Evolutionary conservation across 2,113 vertebrate genomes (phyloP).

Genomic region (Syngnathus floridae): DNA sequence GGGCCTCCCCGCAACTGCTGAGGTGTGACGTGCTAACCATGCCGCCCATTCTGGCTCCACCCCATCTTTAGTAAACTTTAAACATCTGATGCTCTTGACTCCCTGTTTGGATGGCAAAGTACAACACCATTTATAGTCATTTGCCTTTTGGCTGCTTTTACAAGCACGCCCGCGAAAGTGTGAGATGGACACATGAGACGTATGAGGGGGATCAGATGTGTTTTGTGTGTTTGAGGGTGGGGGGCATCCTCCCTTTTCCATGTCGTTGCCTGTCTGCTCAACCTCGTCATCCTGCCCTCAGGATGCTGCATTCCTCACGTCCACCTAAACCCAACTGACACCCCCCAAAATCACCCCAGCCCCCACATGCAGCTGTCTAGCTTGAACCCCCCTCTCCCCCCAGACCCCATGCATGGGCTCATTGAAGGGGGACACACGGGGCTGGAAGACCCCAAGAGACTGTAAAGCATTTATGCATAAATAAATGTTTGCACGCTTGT

Average conservation of each 20-base stretch:
- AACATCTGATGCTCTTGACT: background rate
- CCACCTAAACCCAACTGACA: slow-evolving; percentile 16
- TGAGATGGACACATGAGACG: slow-evolving; percentile 40
- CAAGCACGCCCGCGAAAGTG: slow-evolving; percentile 9
- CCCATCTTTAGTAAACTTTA: slow-evolving; percentile 7
- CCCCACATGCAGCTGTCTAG: slow-evolving; percentile 20
- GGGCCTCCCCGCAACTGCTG: slow-evolving; percentile 40
- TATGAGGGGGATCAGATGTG: slow-evolving; percentile 26
- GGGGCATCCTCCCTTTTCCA: slow-evolving; percentile 37
- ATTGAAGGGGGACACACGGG: slow-evolving; percentile 37
- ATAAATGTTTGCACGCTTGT: slow-evolving; percentile 28
- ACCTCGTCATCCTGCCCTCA: slow-evolving; percentile 39
- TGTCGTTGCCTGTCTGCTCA: slow-evolving; percentile 48
- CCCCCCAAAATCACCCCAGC: slow-evolving; percentile 9
- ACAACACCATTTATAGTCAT: slow-evolving; percentile 48
- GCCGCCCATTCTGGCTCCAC: background rate
- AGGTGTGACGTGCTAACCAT: slow-evolving; percentile 40
- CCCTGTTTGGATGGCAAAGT: slow-evolving; percentile 19
- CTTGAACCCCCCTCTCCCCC: slow-evolving; percentile 27
- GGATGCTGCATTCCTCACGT: slow-evolving; percentile 46
- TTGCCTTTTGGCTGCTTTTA: slow-evolving; percentile 36
- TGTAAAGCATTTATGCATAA: slow-evolving; percentile 49
- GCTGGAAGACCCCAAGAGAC: slow-evolving; percentile 45
- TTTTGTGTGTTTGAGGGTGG: slow-evolving; percentile 13
- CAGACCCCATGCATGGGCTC: slow-evolving; percentile 35